These are phyloP conservation scores for Epinotia brunnichana DNA, from an alignment of 2,888 invertebrate genomes.

Conservation along the genomic window DNA sequence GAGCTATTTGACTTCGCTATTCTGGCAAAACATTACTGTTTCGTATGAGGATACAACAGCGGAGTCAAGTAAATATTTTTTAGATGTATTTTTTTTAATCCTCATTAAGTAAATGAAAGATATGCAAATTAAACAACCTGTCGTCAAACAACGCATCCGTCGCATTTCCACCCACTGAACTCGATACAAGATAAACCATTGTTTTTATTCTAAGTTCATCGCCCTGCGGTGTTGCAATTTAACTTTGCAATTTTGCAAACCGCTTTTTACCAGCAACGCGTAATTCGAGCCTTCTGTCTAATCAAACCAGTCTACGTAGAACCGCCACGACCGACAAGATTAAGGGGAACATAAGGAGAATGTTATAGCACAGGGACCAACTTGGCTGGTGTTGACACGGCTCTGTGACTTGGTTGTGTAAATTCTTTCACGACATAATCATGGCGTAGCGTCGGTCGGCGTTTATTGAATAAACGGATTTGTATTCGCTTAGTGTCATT, in stretches of 20 bases:
- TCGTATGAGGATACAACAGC: neutral
- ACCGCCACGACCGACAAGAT: constrained; percentile 32
- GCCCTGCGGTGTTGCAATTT: constrained; percentile 64
- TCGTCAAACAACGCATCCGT: constrained; percentile 10
- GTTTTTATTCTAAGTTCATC: constrained; percentile 62
- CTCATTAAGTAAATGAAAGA: neutral
- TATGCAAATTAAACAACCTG: constrained; percentile 1
- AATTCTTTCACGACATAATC: constrained; percentile 45
- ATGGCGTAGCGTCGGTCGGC: constrained; percentile 29
- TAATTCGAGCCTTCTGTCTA: constrained; percentile 61
- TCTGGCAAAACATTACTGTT: neutral
- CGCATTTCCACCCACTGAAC: constrained; percentile 34
- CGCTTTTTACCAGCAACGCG: constrained; percentile 61
- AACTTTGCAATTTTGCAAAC: constrained; percentile 55
- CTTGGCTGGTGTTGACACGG: constrained; percentile 38
- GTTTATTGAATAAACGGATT: constrained; percentile 31
- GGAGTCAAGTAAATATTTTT: neutral
- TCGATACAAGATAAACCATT: constrained; percentile 46
- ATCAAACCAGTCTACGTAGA: constrained; percentile 54
- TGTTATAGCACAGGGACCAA: constrained; percentile 9
- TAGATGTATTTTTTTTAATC: constrained; percentile 12
- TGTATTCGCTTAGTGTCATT: constrained; percentile 6
- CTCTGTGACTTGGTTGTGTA: constrained; percentile 45
- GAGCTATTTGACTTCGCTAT: neutral
- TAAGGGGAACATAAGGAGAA: neutral